Percentiles rank a stretch among this genome's conserved stretches.
Evolutionary conservation across 2,113 vertebrate species (phyloP).

Genomic region (Strix aluco): DNA sequence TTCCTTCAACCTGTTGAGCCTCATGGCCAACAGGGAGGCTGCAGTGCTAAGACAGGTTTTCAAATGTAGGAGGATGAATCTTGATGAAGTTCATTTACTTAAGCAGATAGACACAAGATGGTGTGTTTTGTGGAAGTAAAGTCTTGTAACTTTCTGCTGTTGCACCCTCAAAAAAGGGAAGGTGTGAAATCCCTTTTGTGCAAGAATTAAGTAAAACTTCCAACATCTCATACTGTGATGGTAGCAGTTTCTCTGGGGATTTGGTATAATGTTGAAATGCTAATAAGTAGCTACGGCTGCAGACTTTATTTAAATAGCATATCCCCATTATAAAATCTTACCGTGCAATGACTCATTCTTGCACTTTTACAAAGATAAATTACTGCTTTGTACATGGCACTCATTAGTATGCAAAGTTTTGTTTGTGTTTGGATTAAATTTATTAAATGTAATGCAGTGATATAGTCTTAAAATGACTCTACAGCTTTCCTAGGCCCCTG

Average conservation of each 20-base stretch:
- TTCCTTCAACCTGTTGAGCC: neutral
- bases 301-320: neutral
- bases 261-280: neutral
- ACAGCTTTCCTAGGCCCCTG: neutral
- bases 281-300: neutral
- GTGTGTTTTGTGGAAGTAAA: neutral
- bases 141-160: neutral
- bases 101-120: neutral
- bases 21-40: neutral
- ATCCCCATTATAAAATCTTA: neutral
- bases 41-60: neutral
- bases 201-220: neutral
- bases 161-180: neutral
- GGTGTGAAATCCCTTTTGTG: neutral
- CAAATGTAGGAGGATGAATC: neutral
- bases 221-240: rapidly evolving
- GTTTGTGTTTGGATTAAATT: neutral
- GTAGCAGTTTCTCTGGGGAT: neutral
- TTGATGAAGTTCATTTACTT: neutral
- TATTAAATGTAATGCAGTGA: neutral
- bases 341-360: neutral
- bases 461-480: neutral
- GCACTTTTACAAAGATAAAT: neutral
- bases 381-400: neutral
- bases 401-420: neutral